Base-by-base conservation (phyloP, 2,797 vertebrate genomes). In the Sylvia borin region DNA sequence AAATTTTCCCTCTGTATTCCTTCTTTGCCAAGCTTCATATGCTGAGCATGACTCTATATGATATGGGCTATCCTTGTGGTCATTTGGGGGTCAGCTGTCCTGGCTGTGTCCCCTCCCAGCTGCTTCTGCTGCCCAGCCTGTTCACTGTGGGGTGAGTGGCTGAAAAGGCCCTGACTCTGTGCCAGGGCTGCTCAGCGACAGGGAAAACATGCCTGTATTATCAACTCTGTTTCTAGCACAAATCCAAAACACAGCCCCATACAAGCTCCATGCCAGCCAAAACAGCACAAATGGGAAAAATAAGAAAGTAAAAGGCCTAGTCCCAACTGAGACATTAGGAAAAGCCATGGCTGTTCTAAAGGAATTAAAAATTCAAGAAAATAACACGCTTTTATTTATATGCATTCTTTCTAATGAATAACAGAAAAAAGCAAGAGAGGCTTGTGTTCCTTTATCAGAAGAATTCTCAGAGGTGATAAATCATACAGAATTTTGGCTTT, bases 391-490 rank as follows among this genome's bases (percentile, higher is more conserved):
- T 26, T 57, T 83, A 73, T 74, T 94, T 40, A 42, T 84, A 62
- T 66, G 19, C 48, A 55, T 91, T 92, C 62, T 79, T 86, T 88
- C 40, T 70, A 78, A 91, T 53, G 62, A 84, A 51, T 81, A 75
- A 78, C 82, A 73, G 51, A 78, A 81, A 40, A 90, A 83, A 91
- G 86, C 70, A 90, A 83, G 74, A 81, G 26, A 27, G 16, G 70
- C 31, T 88, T 84, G 17, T 78, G 51, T 90, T 82, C 14, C 26
- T 81, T 73, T 34, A 60, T 79, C 53, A 70, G 58, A 90, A 79
- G 15, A 73, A 84, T 43, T 92, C 85, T 47, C 54, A 73, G 34
- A 73, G 64, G 71, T 89, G 32, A 93, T 88, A 92, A 93, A 92
- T 92, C 71, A 86, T 71, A 70, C 45, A 67, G 34, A 80, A 32